Evolutionary conservation across 2,797 vertebrate species (phyloP), one percentile per base, ranked within the genome.

Genomic region (Streptopelia turtur): DNA sequence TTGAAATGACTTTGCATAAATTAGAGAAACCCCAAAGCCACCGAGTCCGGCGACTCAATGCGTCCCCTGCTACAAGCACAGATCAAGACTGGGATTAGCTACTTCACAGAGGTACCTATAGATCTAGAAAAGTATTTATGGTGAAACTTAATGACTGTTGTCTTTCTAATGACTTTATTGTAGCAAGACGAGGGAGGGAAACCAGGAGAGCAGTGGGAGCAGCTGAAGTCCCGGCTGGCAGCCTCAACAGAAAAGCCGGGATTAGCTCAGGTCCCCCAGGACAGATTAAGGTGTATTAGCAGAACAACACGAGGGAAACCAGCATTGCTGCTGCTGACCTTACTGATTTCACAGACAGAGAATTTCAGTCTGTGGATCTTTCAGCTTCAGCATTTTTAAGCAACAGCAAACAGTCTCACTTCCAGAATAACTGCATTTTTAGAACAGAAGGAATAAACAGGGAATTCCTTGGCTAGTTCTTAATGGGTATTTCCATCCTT

Each of bases 401-500:
- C 17, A 39, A 52, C 0, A 1, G 11, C 37, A n/a, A 83, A 52
- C n/a, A 64, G 35, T 16, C 83, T 91, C 53, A 14, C 43, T 70
- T 75, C 16, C 20, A 56, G 77, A 93, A 66, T 10, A 66, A 69
- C 68, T 52, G 78, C 9, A 55, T 1, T 50, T 94, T 91, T 83
- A 94, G 64, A 93, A 87, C 9, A 39, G 69, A 88, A 66, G 31
- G 90, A 93, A 94, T 83, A 84, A 92, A 59, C 60, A 90, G 82
- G 92, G 83, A 91, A 70, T 90, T 97, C 60, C 56, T 84, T 85
- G 68, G n/a, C 60, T 95, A 79, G 47, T 89, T 94, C 91, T 91
- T 82, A 84, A 95, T 60, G 78, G 70, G 37, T 91, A 71, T 96
- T 96, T 96, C 74, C 47, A 87, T 78, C 68, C 68, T 39, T 43